Base-by-base conservation (phyloP, 2,888 invertebrate species). In the Drosophila peninsularis region DNA sequence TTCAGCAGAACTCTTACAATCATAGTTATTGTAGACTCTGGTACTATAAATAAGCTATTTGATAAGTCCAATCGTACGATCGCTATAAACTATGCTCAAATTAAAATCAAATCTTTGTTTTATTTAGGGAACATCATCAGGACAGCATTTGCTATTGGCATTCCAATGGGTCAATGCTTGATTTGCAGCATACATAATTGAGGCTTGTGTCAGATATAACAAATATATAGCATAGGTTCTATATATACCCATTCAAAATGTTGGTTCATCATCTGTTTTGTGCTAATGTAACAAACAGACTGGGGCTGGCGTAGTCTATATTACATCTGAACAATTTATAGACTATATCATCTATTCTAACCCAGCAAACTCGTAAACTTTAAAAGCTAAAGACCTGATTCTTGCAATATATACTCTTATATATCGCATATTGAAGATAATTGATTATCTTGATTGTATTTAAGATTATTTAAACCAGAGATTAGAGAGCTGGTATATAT, bases 31-130 rank as follows among this genome's bases (percentile, higher is more conserved):
- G 27, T 11, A 30, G n/a, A n/a, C 3, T 45, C 27, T 2, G n/a
- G 0, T 53, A n/a, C 69, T 70, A 77, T 70, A 77, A 77, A 77
- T 73, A 73, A 62, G 10, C 34, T n/a, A 11, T 19, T 10, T 32
- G 47, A 65, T 61, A 65, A 47, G 36, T 19, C 24, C 27, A 64
- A 71, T 77, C 64, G 27, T 13, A 9, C 42, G 56, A 61, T 74
- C 27, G 47, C 62, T 34, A 60, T 56, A 32, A 62, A 41, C 41
- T 53, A 60, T n/a, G 34, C 9, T 32, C 42, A 60, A 55, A 62
- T 60, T 62, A 7, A 70, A 75, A 47, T 60, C 3, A 30, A 30
- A 30, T 30, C 10, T 30, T 30, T 1, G 30, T 30, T 9, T 27
- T 27, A 27, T 27, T 27, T 27, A 2, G 10, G 10, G 30, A 30